Conservation (phyloP, 2,888 invertebrate species). For the Drosophila anomelani region DNA sequence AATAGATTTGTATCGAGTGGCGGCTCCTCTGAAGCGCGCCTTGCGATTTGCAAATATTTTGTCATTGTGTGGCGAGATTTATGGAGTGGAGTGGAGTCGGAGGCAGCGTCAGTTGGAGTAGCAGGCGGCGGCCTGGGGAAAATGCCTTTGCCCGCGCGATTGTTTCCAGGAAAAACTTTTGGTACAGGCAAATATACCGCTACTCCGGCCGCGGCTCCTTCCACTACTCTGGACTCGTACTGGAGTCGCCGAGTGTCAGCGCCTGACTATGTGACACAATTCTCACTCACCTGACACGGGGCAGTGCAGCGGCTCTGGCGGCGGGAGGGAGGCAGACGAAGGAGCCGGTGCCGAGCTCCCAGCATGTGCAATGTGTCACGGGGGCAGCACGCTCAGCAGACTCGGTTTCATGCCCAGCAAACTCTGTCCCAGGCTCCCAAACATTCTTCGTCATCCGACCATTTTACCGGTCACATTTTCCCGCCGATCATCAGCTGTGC, state of each 20-base stretch:
- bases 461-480: conserved; percentile 41
- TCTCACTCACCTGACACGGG: conserved; percentile 79
- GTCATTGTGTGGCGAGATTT: conserved; percentile 83
- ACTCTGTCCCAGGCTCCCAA: conserved; percentile 30
- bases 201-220: conserved; percentile 32
- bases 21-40: conserved; percentile 82
- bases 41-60: conserved; percentile 83
- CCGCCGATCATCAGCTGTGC: conserved; percentile 45
- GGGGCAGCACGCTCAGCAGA: conserved; percentile 74
- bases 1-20: conserved; percentile 83
- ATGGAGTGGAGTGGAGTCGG: conserved; percentile 82
- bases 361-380: conserved; percentile 78
- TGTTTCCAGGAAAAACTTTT: conserved; percentile 74
- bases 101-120: conserved; percentile 47
- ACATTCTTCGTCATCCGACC: conserved; percentile 15
- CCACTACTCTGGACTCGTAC: conserved; percentile 30
- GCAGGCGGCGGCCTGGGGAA: conserved; percentile 38
- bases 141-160: conserved; percentile 66
- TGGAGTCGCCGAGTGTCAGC: conserved; percentile 68
- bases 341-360: conserved; percentile 41
- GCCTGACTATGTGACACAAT: conserved; percentile 81
- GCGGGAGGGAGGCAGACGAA: conserved; percentile 11
- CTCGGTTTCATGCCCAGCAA: conserved; percentile 37
- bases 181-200: conserved; percentile 55
- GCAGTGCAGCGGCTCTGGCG: conserved; percentile 39